phyloP scores from a whole-genome alignment of 1,140 invertebrate genomes.

The Tetramorium simillimum region DNA sequence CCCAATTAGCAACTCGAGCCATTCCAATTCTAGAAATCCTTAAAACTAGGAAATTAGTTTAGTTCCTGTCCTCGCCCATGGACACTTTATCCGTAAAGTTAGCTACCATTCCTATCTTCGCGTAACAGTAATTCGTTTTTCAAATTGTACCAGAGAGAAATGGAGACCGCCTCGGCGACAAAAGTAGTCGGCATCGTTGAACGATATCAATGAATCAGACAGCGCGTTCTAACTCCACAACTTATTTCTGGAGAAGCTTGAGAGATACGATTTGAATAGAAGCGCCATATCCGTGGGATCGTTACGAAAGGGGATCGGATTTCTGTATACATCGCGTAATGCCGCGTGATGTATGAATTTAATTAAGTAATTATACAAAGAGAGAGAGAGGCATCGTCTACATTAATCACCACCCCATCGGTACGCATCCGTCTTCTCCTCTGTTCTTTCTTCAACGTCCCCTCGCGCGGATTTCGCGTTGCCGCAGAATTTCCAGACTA shows the following conservation, averaged over 20 bases:
- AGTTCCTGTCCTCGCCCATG: conserved; percentile 34
- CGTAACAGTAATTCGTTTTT: conserved; percentile 36
- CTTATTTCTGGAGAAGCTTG: neutral
- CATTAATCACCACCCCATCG: conserved; percentile 68
- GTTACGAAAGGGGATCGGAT: conserved; percentile 50
- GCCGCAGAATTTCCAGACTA: conserved; percentile 41
- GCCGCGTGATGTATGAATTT: conserved; percentile 76
- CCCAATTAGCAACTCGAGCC: conserved; percentile 75
- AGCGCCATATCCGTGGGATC: conserved; percentile 32
- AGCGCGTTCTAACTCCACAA: neutral
- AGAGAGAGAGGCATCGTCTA: conserved; percentile 12
- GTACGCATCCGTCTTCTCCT: conserved; percentile 44
- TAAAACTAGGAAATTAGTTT: conserved; percentile 71
- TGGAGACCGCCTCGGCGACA: neutral
- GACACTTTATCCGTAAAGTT: conserved; percentile 26
- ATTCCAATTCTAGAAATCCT: conserved; percentile 68
- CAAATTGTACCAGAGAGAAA: neutral
- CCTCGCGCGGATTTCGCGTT: conserved; percentile 32
- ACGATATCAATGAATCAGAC: neutral
- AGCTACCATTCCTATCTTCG: conserved; percentile 7
- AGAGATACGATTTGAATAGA: conserved; percentile 43
- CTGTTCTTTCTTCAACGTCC: conserved; percentile 24
- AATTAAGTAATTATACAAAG: conserved; percentile 76
- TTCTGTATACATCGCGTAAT: conserved; percentile 64
- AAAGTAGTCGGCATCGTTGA: neutral